Evolutionary conservation across 1,140 invertebrate species (phyloP).

Genomic region (Drosophila repleta): DNA sequence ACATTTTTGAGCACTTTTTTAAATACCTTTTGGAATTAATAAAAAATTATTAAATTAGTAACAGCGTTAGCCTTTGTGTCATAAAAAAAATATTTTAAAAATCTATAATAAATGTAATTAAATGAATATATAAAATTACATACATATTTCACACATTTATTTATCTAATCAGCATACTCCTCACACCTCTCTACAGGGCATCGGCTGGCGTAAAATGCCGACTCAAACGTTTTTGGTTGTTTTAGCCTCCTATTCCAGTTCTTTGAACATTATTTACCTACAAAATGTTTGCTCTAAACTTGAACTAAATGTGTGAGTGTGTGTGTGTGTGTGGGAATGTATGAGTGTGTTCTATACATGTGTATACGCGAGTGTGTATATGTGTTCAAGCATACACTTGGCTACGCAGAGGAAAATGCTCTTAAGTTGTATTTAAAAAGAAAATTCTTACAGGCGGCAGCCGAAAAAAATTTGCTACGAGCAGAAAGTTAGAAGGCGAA

Average conservation of each 20-base stretch:
- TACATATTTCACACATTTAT: no score
- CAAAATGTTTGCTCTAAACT: slow-evolving; percentile 47
- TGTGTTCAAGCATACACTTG: slow-evolving; percentile 25
- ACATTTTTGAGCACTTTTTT: no score
- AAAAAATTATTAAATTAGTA: no score
- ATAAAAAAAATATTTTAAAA: no score
- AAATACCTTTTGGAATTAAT: no score
- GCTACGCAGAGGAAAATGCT: slow-evolving; percentile 36
- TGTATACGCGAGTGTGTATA: slow-evolving; percentile 9
- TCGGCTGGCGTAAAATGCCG: not conserved
- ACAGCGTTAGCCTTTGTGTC: no score
- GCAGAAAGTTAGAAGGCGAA: no score
- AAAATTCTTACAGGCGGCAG: slow-evolving; percentile 11
- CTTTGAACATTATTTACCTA: slow-evolving; percentile 56
- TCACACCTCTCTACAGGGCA: not conserved
- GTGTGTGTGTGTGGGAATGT: not conserved
- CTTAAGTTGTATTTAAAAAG: slow-evolving; percentile 48
- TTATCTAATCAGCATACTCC: not conserved
- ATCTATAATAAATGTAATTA: no score
- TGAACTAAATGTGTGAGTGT: slow-evolving; percentile 27
- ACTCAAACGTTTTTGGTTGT: not conserved
- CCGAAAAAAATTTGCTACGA: not conserved
- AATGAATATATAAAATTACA: no score
- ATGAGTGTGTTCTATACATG: slow-evolving; percentile 15
- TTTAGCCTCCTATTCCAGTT: not conserved